Evolutionary conservation across 2,888 invertebrate genomes (phyloP).

Genomic region (Cotesia congregata): DNA sequence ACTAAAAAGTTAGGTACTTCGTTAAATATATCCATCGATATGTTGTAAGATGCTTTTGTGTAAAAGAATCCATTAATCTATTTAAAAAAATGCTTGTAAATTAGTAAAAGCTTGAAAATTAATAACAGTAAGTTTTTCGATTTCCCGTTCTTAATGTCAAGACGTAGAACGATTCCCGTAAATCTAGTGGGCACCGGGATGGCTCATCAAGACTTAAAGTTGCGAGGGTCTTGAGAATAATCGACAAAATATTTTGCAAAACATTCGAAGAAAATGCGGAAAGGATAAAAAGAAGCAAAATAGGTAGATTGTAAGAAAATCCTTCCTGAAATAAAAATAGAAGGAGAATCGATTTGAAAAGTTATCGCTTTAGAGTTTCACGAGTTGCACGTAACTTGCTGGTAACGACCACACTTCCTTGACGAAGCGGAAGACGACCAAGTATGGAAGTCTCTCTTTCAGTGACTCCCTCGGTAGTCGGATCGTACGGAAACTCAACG

Average conservation of each 20-base stretch:
- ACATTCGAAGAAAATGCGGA: constrained; percentile 3
- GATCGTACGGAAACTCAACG: constrained; percentile 31
- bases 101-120: no score
- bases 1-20: no score
- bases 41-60: no score
- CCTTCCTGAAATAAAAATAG: constrained; percentile 16
- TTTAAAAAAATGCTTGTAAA: no score
- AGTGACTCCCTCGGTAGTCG: constrained; percentile 25
- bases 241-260: neutral
- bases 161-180: neutral
- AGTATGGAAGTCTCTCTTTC: constrained; percentile 13
- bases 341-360: constrained; percentile 25
- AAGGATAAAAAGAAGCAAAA: constrained; percentile 14
- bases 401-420: constrained; percentile 36
- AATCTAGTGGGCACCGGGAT: neutral
- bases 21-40: no score
- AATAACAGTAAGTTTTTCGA: neutral
- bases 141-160: neutral
- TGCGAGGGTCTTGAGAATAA: neutral
- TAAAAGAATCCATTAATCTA: no score
- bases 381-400: constrained; percentile 31
- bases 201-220: neutral
- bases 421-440: constrained; percentile 28
- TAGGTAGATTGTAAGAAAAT: constrained; percentile 18
- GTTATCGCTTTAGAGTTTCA: constrained; percentile 22